Evolutionary conservation across 2,113 vertebrate genomes (phyloP).

Genomic region (Tetrao urogallus): DNA sequence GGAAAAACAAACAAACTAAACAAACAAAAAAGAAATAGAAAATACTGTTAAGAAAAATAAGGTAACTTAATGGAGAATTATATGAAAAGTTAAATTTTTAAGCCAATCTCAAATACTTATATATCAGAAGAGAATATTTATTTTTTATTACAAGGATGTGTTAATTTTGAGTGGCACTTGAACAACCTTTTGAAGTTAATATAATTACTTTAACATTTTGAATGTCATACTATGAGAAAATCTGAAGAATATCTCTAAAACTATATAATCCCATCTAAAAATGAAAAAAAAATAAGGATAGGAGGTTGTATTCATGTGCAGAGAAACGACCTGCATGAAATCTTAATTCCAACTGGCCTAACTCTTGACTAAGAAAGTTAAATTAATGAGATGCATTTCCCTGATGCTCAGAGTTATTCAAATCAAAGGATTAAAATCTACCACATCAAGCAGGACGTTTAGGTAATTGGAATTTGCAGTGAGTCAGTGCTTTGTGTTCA

Average conservation of each 20-base stretch:
- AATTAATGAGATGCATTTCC: neutral
- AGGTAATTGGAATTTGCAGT: neutral
- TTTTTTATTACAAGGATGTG: neutral
- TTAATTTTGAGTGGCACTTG: neutral
- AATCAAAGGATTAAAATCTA: slow-evolving; percentile 20
- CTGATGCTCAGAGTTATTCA: neutral
- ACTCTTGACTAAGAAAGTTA: neutral
- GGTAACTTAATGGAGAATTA: neutral
- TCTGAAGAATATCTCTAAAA: neutral
- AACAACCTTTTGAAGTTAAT: neutral
- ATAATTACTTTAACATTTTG: neutral
- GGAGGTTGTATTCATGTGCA: neutral
- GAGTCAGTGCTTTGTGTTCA: neutral
- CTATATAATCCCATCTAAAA: neutral
- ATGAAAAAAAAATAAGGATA: neutral
- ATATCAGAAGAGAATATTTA: neutral
- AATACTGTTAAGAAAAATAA: neutral
- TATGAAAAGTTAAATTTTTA: neutral
- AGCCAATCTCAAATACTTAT: neutral
- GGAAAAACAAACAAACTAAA: neutral
- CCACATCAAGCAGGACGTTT: neutral
- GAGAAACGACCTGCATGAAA: neutral
- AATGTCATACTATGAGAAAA: neutral
- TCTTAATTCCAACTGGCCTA: neutral
- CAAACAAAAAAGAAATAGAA: neutral